phyloP scores from a whole-genome alignment of 92 coral and sea anemone species.

The Ricordea florida region DNA sequence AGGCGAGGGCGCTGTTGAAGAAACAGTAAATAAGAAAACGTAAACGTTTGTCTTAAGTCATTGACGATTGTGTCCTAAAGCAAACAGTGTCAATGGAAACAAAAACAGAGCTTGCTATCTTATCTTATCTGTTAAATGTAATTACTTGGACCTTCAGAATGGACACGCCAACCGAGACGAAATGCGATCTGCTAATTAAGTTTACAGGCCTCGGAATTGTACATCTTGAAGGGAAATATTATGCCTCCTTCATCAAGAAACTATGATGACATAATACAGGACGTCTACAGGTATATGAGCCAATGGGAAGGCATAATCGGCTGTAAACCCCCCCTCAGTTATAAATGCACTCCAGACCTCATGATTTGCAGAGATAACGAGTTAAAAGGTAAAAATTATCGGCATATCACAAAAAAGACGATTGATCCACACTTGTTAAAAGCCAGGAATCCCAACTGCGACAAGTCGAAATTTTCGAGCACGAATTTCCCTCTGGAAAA shows the following conservation, averaged over 20 bases:
- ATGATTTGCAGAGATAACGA: slow-evolving; percentile 30
- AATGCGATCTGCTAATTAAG: slow-evolving; percentile 88
- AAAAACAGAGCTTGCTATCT: slow-evolving; percentile 62
- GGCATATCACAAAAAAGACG: slow-evolving; percentile 12
- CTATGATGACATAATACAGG: slow-evolving; percentile 65
- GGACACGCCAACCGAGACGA: slow-evolving; percentile 81
- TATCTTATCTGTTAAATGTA: slow-evolving; percentile 96
- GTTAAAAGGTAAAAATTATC: slow-evolving; percentile 41
- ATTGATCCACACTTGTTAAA: neutral
- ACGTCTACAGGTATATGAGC: slow-evolving; percentile 43
- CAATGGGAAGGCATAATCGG: slow-evolving; percentile 57
- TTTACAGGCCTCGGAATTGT: slow-evolving; percentile 66
- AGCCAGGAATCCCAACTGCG: slow-evolving; percentile 7
- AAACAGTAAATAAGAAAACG: neutral
- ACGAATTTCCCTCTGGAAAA: neutral
- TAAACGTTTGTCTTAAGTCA: slow-evolving; percentile 53
- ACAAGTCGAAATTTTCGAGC: too few species aligned
- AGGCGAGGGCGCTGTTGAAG: neutral
- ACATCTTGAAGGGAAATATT: slow-evolving; percentile 75
- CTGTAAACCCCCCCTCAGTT: slow-evolving; percentile 25
- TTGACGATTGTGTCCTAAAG: neutral
- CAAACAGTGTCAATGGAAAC: slow-evolving; percentile 64
- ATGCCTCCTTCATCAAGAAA: slow-evolving; percentile 81
- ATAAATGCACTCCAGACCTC: slow-evolving; percentile 37
- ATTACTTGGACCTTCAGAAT: slow-evolving; percentile 73